Conservation (phyloP, 2,113 vertebrate species). For the Sitta europaea region DNA sequence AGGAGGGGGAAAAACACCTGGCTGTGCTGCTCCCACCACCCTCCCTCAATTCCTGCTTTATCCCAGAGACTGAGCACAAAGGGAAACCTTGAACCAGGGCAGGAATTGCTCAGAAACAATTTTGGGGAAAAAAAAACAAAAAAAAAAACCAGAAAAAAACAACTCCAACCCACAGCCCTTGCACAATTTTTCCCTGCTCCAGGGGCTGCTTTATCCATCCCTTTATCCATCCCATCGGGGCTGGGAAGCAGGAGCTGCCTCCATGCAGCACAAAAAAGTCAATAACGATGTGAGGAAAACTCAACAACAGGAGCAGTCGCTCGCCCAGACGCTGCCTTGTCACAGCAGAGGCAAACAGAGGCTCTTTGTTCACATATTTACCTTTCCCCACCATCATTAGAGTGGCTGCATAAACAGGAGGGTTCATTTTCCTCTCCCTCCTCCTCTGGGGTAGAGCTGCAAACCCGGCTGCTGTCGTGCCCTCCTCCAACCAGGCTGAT, state of each 20-base stretch:
- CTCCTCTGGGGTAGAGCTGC: not conserved
- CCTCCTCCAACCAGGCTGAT: not conserved
- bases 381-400: not conserved
- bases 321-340: not conserved
- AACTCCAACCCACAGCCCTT: rapidly evolving
- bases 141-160: too few species aligned
- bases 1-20: rapidly evolving
- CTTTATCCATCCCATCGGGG: not conserved
- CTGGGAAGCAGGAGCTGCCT: not conserved
- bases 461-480: not conserved
- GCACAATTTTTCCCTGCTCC: not conserved
- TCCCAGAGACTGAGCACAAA: not conserved
- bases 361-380: not conserved
- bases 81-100: not conserved
- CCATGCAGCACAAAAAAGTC: not conserved
- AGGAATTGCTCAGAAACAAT: not conserved
- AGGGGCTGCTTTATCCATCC: not conserved
- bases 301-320: not conserved
- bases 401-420: not conserved
- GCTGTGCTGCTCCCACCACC: not conserved
- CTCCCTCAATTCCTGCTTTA: not conserved
- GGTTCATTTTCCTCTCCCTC: not conserved
- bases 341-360: not conserved
- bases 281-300: not conserved
- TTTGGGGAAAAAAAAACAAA: rapidly evolving